Evolutionary conservation across 2,113 vertebrate genomes (phyloP).

Genomic region (Rhodinocichla rosea): DNA sequence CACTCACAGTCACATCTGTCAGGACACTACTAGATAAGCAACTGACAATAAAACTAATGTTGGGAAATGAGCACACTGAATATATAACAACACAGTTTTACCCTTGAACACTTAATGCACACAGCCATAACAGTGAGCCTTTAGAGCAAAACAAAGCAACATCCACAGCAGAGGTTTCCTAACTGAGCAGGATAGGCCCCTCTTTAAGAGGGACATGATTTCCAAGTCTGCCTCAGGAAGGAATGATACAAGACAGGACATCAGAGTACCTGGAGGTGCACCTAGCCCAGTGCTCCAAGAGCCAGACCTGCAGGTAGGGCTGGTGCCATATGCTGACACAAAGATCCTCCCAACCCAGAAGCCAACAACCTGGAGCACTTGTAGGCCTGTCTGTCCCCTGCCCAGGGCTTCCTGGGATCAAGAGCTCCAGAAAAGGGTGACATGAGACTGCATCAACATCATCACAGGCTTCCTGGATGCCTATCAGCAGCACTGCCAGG

Average conservation of each 20-base stretch:
- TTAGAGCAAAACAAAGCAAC: background rate
- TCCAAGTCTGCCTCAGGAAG: background rate
- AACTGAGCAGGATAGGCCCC: background rate
- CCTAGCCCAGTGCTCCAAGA: background rate
- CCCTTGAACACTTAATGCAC: background rate
- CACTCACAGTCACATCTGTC: background rate
- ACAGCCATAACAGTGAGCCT: background rate
- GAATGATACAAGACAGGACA: background rate
- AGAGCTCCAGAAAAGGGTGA: background rate
- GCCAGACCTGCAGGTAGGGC: background rate
- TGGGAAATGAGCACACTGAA: background rate
- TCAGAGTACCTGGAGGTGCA: background rate
- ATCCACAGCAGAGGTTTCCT: background rate
- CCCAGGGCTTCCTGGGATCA: background rate
- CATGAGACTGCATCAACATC: fast-evolving
- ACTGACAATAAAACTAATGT: background rate
- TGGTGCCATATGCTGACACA: background rate
- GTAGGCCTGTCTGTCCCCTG: background rate
- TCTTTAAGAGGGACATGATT: background rate
- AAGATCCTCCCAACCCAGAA: background rate
- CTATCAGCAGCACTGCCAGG: background rate
- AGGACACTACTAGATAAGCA: background rate
- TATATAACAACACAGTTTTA: background rate
- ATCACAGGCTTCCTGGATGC: background rate
- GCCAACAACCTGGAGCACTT: background rate